phyloP scores from a whole-genome alignment of 2,797 vertebrate genomes.

The Poeciliopsis presidionis region DNA sequence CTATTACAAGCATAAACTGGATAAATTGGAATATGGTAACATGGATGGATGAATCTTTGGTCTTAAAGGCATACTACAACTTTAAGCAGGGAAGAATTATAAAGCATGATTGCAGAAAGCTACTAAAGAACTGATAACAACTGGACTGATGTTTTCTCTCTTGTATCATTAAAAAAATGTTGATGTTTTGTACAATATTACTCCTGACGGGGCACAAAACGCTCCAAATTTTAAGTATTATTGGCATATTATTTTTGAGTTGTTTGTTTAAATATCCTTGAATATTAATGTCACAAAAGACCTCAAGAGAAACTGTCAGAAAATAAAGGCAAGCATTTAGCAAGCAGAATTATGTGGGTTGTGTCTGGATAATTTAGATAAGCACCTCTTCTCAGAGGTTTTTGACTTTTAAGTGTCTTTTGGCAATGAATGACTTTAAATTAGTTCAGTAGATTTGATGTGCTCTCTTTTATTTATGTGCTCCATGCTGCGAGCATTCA shows the following conservation, averaged over 20 bases:
- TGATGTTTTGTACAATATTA: neutral
- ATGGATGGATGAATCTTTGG: neutral
- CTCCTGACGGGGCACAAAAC: neutral
- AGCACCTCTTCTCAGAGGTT: slow-evolving; percentile 4
- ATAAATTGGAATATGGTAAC: slow-evolving; percentile 1
- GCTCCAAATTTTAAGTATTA: neutral
- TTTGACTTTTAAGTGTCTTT: slow-evolving; percentile 20
- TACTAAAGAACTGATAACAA: neutral
- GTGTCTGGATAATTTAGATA: slow-evolving; percentile 36
- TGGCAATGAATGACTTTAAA: slow-evolving; percentile 24
- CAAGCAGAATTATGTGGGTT: slow-evolving; percentile 4
- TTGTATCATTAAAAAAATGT: neutral
- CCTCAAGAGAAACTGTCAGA: slow-evolving; percentile 14
- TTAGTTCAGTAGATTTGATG: slow-evolving; percentile 29
- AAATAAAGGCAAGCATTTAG: slow-evolving; percentile 3
- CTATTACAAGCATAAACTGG: neutral
- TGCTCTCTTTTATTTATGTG: slow-evolving; percentile 16
- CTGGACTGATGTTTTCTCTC: neutral
- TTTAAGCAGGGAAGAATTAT: neutral
- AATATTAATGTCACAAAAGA: slow-evolving; percentile 4
- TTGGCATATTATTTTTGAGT: neutral
- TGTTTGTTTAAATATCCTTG: slow-evolving; percentile 11
- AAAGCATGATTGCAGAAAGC: neutral
- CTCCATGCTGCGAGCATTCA: slow-evolving; percentile 14
- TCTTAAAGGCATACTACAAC: neutral